A percentile compares a stretch with the other conserved stretches of the same genome.
phyloP scores from a whole-genome alignment of 1,140 invertebrate genomes.

The Drosophila asahinai region DNA sequence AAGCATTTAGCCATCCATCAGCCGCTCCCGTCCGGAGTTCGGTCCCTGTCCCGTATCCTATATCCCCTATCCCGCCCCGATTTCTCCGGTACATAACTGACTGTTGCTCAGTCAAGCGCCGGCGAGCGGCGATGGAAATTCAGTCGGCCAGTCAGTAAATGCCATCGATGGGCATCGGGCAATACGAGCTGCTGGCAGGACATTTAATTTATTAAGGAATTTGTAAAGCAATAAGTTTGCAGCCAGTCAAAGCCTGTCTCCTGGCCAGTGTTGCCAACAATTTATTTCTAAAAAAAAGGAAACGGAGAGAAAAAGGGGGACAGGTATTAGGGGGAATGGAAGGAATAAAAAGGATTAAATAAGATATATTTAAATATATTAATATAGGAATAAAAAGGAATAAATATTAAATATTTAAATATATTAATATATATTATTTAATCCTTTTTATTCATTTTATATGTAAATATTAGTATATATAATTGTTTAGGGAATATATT shows the following conservation, averaged over 20 bases:
- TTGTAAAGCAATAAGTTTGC: constrained; percentile 80
- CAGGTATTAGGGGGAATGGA: no score
- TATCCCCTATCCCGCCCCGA: constrained; percentile 7
- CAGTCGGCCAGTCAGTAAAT: constrained; percentile 19
- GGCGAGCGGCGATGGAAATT: constrained; percentile 23
- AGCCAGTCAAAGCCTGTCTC: constrained; percentile 26
- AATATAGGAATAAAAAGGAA: no score
- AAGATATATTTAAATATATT: no score
- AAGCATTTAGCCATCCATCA: constrained; percentile 61
- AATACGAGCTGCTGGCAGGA: constrained; percentile 49
- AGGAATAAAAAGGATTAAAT: no score
- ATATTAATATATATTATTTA: no score
- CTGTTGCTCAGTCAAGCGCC: constrained; percentile 65
- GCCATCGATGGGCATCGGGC: constrained; percentile 53
- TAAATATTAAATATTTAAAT: no score
- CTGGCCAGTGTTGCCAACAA: neutral
- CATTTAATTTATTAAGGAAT: constrained; percentile 83
- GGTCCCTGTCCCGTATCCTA: neutral
- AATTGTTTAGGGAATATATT: no score
- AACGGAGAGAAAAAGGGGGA: neutral
- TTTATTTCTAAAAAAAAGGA: neutral
- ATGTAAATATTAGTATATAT: no score
- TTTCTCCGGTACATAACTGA: constrained; percentile 49
- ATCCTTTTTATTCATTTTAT: no score
- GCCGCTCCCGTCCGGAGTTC: constrained; percentile 1